Evolutionary conservation across 1,140 invertebrate genomes (phyloP).

Genomic region (Eulimnadia texana): DNA sequence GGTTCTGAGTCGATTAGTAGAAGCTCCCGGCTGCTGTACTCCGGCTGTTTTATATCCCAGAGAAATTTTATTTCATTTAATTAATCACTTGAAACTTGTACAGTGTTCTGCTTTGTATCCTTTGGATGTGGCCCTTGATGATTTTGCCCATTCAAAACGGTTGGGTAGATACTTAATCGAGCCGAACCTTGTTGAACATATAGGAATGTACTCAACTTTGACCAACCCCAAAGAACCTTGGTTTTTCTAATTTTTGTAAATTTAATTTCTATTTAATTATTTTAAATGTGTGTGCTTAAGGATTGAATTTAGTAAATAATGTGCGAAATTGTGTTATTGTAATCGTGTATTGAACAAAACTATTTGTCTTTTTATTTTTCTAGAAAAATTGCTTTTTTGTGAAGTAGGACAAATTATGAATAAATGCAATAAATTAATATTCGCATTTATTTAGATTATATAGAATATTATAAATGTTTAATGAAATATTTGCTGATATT

Average conservation of each 20-base stretch:
- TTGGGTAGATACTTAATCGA: slow-evolving; percentile 10
- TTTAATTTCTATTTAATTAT: no score
- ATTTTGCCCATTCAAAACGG: not conserved
- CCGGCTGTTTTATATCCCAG: slow-evolving; percentile 11
- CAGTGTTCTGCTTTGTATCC: not conserved
- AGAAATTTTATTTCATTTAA: not conserved
- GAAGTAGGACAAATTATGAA: no score
- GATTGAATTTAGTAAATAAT: no score
- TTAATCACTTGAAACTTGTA: slow-evolving; percentile 1
- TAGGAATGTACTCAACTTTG: slow-evolving; percentile 17
- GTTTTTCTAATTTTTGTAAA: slow-evolving; percentile 1
- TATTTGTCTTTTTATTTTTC: no score
- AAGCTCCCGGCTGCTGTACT: slow-evolving; percentile 15
- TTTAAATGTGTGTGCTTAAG: no score
- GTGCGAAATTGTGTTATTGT: no score
- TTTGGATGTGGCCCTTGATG: slow-evolving; percentile 11
- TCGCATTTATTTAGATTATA: no score
- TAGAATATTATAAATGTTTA: no score
- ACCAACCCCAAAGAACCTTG: slow-evolving; percentile 7
- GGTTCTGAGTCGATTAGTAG: not conserved
- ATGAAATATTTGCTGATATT: no score
- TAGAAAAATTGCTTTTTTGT: no score
- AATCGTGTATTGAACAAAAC: no score
- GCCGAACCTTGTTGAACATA: slow-evolving; percentile 15
- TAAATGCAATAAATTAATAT: no score